Evolutionary conservation across 2,113 vertebrate species (phyloP).

Genomic region (Boleophthalmus pectinirostris): DNA sequence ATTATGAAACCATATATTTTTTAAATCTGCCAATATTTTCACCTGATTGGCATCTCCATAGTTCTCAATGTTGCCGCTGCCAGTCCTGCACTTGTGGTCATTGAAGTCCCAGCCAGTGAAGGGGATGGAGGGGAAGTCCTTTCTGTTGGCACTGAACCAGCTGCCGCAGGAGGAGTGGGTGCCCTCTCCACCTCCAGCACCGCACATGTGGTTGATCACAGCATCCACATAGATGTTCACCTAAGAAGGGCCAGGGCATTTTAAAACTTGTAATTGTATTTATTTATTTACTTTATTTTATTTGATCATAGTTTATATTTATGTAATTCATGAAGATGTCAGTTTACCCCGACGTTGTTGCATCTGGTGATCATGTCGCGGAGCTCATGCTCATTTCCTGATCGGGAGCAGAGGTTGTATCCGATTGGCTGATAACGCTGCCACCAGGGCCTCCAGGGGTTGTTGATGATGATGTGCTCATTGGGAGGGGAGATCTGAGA

Average conservation of each 20-base stretch:
- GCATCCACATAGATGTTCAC: constrained; percentile 91
- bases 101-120: constrained; percentile 87
- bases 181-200: constrained; percentile 74
- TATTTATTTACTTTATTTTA: too few species aligned
- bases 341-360: constrained; percentile 90
- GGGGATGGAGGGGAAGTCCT: constrained; percentile 84
- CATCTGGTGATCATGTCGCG: constrained; percentile 91
- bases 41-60: constrained; percentile 87
- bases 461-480: constrained; percentile 81
- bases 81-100: constrained; percentile 84
- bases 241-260: constrained; percentile 58
- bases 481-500: constrained; percentile 90
- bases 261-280: not conserved
- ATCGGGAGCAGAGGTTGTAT: constrained; percentile 90
- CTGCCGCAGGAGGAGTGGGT: constrained; percentile 85
- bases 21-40: not conserved
- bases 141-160: constrained; percentile 79
- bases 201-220: constrained; percentile 93
- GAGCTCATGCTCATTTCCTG: constrained; percentile 87
- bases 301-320: too few species aligned
- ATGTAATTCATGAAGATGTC: not conserved
- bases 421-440: constrained; percentile 92
- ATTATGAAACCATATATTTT: not conserved
- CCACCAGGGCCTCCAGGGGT: constrained; percentile 87
- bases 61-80: constrained; percentile 83